Conservation (phyloP, 2,888 invertebrate species). For the Lasioglossum villosulum region DNA sequence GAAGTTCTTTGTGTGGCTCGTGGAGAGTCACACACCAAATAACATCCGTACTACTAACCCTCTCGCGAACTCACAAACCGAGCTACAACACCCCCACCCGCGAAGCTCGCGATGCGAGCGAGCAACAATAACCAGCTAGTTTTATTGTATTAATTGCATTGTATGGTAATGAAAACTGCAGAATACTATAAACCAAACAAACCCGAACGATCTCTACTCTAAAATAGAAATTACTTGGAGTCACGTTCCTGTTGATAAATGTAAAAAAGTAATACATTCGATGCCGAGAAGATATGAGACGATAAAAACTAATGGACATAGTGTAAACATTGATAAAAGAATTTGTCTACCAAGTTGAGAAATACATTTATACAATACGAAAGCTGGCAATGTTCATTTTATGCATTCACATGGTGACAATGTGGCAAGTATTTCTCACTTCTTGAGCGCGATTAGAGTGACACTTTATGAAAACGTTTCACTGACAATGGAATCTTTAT, state of each 20-base stretch:
- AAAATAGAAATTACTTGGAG: conserved; percentile 13
- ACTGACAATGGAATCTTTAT: not conserved
- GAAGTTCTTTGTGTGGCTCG: no score
- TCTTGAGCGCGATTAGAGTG: not conserved
- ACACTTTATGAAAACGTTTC: not conserved
- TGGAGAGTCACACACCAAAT: no score
- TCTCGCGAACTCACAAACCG: no score
- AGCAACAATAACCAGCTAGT: no score
- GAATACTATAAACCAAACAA: not conserved
- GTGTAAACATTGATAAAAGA: not conserved
- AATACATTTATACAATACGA: not conserved
- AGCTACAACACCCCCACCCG: no score
- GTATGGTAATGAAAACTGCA: conserved; percentile 11
- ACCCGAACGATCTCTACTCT: not conserved
- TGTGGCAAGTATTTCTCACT: not conserved
- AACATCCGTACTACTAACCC: no score
- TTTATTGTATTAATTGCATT: no score
- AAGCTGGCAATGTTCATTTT: not conserved
- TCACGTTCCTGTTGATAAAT: conserved; percentile 17
- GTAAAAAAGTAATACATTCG: conserved; percentile 26
- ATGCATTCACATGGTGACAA: not conserved
- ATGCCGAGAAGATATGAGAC: conserved; percentile 21
- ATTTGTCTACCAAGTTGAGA: accelerated
- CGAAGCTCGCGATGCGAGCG: no score
- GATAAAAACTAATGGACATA: conserved; percentile 17